Base-by-base conservation (phyloP, 2,113 vertebrate genomes). In the Proterorhinus semilunaris region DNA sequence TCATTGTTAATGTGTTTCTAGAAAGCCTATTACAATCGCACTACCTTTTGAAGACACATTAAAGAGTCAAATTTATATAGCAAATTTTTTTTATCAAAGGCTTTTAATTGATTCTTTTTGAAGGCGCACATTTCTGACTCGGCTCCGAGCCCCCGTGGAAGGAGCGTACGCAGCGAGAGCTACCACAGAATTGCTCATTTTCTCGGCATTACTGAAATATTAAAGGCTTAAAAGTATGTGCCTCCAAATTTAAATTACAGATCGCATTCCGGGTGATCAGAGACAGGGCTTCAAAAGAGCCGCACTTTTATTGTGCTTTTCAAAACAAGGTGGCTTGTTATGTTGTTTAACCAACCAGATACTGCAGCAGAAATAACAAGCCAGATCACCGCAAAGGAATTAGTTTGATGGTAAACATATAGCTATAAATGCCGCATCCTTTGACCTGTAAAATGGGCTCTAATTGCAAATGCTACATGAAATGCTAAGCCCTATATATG, bases 171-270 rank as follows among this genome's bases (percentile, higher is more conserved):
- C 51, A 57, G 57, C 66, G 11, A 70, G 55, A 3, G 10, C 21
- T 36, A 36, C 46, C 50, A 65, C 45, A 64, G 69, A 71, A 78
- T 12, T 74, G 74, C 10, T 5, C 53, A 71, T 70, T 77, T 74
- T 66, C 68, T 77, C 71, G 78, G 65, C 74, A 82, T 74, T 71
- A 54, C 27, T 83, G 57, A 79, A 86, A 82, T 84, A 90, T 81
- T 83, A 63, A 83, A 78, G 62, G 11, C 61, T 76, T 69, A 76
- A 21, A 85, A 78, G 64, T 66, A 62, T 66, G 69, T 65, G 81
- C 11, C 71, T 76, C 57, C 81, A 83, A 17, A 55, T 10, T 63
- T 55, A 80, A 77, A 75, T 62, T 10, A 71, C 49, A 71, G 75
- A 15, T 69, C 27, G 68, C 69, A 50, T 71, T 51, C 2, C 61